Conservation (phyloP, 2,888 invertebrate species). For the Erebia ligea region DNA sequence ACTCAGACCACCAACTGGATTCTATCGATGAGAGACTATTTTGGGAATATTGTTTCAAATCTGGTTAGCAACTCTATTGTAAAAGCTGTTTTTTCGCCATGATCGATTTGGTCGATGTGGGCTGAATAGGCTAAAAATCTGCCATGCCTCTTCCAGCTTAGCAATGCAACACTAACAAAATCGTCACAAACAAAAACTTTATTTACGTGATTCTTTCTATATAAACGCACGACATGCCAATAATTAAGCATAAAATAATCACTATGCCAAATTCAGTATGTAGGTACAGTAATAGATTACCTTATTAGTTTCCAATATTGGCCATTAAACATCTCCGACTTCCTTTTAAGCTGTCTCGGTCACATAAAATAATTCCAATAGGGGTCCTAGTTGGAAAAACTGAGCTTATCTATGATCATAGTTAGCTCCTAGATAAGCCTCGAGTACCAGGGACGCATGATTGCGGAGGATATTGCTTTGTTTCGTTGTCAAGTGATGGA, state of each 20-base stretch:
- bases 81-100: too few relatives aligned
- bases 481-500: conserved; percentile 61
- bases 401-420: conserved; percentile 75
- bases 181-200: too few relatives aligned
- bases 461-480: conserved; percentile 59
- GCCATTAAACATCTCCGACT: conserved; percentile 48
- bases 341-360: conserved; percentile 48
- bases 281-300: neutral
- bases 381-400: conserved; percentile 38
- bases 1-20: too few relatives aligned
- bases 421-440: conserved; percentile 70
- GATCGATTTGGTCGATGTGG: too few relatives aligned
- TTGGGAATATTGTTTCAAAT: too few relatives aligned
- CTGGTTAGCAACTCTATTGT: too few relatives aligned
- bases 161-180: too few relatives aligned
- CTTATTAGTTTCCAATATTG: conserved; percentile 34
- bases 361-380: conserved; percentile 36
- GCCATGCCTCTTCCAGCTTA: too few relatives aligned
- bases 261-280: conserved; percentile 4
- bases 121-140: too few relatives aligned
- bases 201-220: neutral
- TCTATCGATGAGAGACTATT: too few relatives aligned
- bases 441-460: conserved; percentile 68
- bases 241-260: conserved; percentile 33
- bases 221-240: conserved; percentile 15